A percentile compares a stretch with the other conserved stretches of the same genome.
phyloP scores from a whole-genome alignment of 2,797 vertebrate genomes.

The Octomys mimax region DNA sequence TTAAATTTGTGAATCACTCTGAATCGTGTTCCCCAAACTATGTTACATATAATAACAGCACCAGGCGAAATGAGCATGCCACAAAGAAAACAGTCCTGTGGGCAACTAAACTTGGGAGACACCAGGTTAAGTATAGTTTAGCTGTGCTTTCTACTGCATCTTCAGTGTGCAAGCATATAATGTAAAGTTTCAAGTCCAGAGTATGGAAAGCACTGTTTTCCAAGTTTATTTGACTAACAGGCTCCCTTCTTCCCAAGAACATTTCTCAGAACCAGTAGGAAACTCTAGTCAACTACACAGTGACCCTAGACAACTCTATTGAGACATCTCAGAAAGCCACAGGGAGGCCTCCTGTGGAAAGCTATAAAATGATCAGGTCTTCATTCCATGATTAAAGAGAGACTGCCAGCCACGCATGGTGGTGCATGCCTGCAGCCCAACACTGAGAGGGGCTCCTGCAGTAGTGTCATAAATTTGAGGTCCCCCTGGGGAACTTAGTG shows the following conservation, averaged over 20 bases:
- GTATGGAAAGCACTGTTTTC: not conserved
- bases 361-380: not conserved
- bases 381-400: not conserved
- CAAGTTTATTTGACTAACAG: not conserved
- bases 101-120: not conserved
- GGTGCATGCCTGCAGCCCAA: not conserved
- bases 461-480: not conserved
- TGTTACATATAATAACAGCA: not conserved
- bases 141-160: not conserved
- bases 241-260: not conserved
- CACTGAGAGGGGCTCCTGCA: not conserved
- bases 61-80: not conserved
- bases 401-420: not conserved
- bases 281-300: not conserved
- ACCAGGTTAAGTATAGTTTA: not conserved
- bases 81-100: not conserved
- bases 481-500: not conserved
- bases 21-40: not conserved
- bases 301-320: not conserved
- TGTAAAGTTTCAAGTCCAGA: not conserved
- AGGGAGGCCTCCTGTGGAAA: not conserved
- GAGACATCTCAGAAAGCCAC: not conserved
- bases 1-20: not conserved
- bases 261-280: constrained; percentile 17
- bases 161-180: not conserved